These are phyloP conservation scores for Pitta sordida DNA, from an alignment of 2,113 vertebrate genomes.

Conservation along the genomic window DNA sequence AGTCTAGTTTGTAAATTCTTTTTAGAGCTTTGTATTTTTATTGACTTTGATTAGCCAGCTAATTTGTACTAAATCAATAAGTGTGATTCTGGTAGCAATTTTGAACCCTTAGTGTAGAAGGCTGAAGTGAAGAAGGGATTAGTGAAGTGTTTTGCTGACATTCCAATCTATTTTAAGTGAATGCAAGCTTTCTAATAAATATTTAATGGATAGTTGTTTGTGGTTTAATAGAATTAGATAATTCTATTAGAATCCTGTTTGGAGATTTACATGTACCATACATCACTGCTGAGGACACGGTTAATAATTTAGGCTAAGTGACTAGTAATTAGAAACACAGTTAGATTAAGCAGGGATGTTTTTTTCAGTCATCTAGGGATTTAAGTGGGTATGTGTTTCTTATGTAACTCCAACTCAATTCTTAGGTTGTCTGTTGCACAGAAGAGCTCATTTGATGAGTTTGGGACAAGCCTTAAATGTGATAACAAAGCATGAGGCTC, in stretches of 20 bases:
- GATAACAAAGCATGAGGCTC: conserved; percentile 66
- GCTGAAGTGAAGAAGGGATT: conserved; percentile 26
- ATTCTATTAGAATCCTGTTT: conserved; percentile 78
- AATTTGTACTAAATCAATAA: conserved; percentile 74
- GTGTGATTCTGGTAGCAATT: conserved; percentile 58
- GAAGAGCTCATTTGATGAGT: conserved; percentile 59
- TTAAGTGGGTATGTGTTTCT: not conserved
- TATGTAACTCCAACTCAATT: not conserved
- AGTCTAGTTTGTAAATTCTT: conserved; percentile 51
- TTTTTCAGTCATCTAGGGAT: conserved; percentile 31
- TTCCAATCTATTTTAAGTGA: conserved; percentile 68
- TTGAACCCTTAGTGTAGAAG: not conserved
- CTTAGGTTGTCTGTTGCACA: conserved; percentile 16
- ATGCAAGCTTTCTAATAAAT: conserved; percentile 76
- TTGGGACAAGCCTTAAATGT: conserved; percentile 62
- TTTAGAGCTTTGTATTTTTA: conserved; percentile 55
- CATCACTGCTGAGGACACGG: conserved; percentile 63
- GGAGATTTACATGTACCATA: conserved; percentile 70
- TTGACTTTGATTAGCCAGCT: conserved; percentile 70
- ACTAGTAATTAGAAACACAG: conserved; percentile 73
- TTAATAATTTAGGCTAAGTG: conserved; percentile 81
- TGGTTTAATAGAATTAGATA: conserved; percentile 81
- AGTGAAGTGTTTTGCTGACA: conserved; percentile 65
- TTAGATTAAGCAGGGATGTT: conserved; percentile 54
- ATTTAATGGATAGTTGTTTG: conserved; percentile 76